phyloP scores from a whole-genome alignment of 1,140 invertebrate genomes.

The Paraescarpia echinospica region DNA sequence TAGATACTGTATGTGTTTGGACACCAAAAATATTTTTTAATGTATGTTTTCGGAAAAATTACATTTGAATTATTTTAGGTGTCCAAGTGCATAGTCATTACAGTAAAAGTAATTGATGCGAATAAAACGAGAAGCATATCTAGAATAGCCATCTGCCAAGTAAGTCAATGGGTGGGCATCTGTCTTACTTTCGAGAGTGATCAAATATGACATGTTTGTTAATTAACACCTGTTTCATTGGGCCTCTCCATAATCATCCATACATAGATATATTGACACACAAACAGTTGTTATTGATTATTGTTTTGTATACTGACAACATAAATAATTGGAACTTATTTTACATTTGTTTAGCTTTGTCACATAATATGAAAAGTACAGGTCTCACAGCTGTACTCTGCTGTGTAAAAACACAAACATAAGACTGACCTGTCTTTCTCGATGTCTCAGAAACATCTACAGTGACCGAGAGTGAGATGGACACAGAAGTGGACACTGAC shows the following conservation, averaged over 20 bases:
- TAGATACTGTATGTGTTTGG: no score
- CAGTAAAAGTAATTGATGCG: no score
- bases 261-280: background rate
- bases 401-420: background rate
- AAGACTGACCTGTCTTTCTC: background rate
- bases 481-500: slow-evolving; percentile 25
- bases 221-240: background rate
- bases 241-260: background rate
- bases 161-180: no score
- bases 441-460: slow-evolving; percentile 11
- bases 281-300: background rate
- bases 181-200: no score
- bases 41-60: no score
- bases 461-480: slow-evolving; percentile 24
- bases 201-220: background rate
- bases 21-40: no score
- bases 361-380: background rate
- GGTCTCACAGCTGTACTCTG: background rate
- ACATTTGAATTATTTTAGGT: no score
- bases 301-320: background rate
- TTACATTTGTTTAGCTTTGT: background rate
- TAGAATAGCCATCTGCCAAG: no score
- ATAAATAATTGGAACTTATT: background rate
- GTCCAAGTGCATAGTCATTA: no score
- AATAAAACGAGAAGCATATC: no score